Conservation (phyloP, 2,888 invertebrate species). For the Platycheirus rosarum region DNA sequence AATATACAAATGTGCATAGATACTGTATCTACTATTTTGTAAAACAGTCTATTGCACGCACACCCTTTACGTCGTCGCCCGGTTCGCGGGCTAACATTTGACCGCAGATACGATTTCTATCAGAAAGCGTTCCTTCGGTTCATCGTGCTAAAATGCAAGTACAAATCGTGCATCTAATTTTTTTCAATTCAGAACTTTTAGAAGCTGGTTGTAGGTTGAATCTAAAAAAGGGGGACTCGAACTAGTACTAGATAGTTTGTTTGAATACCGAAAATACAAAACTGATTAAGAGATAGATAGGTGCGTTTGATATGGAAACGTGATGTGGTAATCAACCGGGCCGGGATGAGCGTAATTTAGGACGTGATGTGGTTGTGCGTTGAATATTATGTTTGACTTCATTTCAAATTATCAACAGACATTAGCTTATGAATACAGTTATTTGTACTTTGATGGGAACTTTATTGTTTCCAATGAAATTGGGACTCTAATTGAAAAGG, state of each 20-base stretch:
- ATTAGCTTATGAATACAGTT: too few relatives aligned
- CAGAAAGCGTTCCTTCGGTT: conserved; percentile 29
- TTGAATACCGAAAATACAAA: conserved; percentile 46
- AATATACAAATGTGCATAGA: too few relatives aligned
- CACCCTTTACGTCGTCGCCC: conserved; percentile 34
- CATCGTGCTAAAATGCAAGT: conserved; percentile 56
- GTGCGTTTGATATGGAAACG: conserved; percentile 29
- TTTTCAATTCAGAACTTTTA: conserved; percentile 62
- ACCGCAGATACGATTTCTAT: conserved; percentile 60
- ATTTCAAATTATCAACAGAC: conserved; percentile 10
- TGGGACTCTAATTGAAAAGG: too few relatives aligned
- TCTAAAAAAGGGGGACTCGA: too few relatives aligned
- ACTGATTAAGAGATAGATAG: conserved; percentile 17
- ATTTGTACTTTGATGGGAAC: too few relatives aligned
- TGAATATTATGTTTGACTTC: conserved; percentile 22
- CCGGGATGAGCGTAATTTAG: conserved; percentile 31
- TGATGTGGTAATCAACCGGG: conserved; percentile 8
- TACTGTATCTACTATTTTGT: conserved; percentile 9
- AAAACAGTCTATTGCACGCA: conserved; percentile 13
- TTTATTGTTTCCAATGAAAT: too few relatives aligned
- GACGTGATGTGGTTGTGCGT: conserved; percentile 2
- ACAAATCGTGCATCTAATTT: conserved; percentile 56
- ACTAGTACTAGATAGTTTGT: too few relatives aligned
- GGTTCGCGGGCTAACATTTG: conserved; percentile 65
- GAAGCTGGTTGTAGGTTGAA: conserved; percentile 25